Conservation (phyloP, 1,140 invertebrate species). For the Ostrea denselamellosa region DNA sequence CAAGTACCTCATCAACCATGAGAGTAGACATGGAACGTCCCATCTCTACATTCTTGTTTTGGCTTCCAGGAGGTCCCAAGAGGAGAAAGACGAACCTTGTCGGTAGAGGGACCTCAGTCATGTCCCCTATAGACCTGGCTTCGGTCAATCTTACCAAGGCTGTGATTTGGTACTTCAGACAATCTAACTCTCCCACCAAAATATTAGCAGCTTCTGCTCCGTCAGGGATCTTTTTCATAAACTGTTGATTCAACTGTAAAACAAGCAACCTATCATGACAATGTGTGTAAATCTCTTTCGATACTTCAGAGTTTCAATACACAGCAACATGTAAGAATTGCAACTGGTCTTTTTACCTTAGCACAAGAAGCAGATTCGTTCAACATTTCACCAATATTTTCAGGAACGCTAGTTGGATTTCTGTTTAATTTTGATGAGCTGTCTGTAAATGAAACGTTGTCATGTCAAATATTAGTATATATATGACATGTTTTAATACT, state of each 20-base stretch:
- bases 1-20: slow-evolving; percentile 91
- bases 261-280: not conserved
- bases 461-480: not conserved
- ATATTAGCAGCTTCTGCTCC: slow-evolving; percentile 98
- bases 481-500: not conserved
- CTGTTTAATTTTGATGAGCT: slow-evolving; percentile 41
- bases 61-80: slow-evolving; percentile 90
- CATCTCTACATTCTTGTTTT: slow-evolving; percentile 93
- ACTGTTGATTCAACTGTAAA: slow-evolving; percentile 74
- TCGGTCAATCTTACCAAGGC: slow-evolving; percentile 95
- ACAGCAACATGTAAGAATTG: too few species aligned
- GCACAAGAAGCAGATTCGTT: slow-evolving; percentile 67
- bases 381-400: slow-evolving; percentile 65
- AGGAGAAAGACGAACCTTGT: slow-evolving; percentile 97
- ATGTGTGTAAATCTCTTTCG: not conserved
- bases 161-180: slow-evolving; percentile 91
- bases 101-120: slow-evolving; percentile 95
- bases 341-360: slow-evolving; percentile 61
- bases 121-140: slow-evolving; percentile 92
- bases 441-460: not conserved
- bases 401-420: slow-evolving; percentile 55
- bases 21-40: slow-evolving; percentile 96
- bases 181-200: slow-evolving; percentile 95
- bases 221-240: slow-evolving; percentile 90
- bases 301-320: not conserved